Base-by-base conservation (phyloP, 2,113 vertebrate genomes). In the Phalacrocorax pelagicus region DNA sequence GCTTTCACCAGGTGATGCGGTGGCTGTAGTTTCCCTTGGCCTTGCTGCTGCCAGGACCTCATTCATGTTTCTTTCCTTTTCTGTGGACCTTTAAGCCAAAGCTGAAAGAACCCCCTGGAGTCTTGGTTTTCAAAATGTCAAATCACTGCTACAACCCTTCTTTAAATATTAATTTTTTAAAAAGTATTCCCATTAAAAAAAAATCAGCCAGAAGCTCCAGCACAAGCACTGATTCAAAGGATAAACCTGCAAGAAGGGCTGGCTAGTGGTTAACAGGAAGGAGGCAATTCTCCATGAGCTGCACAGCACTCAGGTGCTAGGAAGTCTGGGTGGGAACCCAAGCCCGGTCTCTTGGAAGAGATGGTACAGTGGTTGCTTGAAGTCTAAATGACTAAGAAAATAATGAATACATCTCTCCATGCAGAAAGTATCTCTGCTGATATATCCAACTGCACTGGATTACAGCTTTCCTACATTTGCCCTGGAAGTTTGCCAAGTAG, bases 381-480 rank as follows among this genome's bases (percentile, higher is more conserved):
- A 81, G 27, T 72, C 34, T 61, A 72, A 85, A 62, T 71, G 59
- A 21, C 14, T 66, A 62, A 66, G 42, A 34, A 92, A 90, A 82
- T 62, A 54, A 22, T 7, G 0, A 74, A 79, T 71, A 84, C 20
- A 12, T 61, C 18, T 65, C 51, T 89, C 44, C 47, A 29, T 54
- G 54, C 10, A 92, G 52, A 86, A 82, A 86, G 52, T 32, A 54
- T 10, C 32, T 79, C 69, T 89, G 62, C 36, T 62, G 77, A 91
- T 65, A 69, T 6, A 59, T 38, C 86, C 32, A 79, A 10, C 44
- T 89, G 36, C 20, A 70, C 36, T 58, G 92, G 58, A 65, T 79
- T 81, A 88, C 34, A 65, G 40, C 74, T 86, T 87, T 89, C 58
- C n/a, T 89, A 38, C 81, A 62, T 95, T 96, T 90, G 58, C 58